Evolutionary conservation across 2,888 invertebrate genomes (phyloP).

Genomic region (Entomobrya proxima): DNA sequence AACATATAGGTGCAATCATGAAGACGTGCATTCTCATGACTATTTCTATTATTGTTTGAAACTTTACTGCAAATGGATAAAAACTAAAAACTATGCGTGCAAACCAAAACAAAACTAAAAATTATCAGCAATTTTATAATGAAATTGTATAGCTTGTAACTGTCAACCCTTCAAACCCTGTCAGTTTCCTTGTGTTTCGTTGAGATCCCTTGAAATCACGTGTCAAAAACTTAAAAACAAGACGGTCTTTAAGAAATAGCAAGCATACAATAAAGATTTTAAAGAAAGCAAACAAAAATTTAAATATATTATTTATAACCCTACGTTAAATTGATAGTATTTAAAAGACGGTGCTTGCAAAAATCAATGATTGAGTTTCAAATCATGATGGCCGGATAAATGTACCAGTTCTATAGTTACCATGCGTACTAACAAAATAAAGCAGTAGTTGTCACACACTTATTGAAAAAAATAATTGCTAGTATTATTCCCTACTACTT

Average conservation of each 20-base stretch:
- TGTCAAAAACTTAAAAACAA: slow-evolving; percentile 44
- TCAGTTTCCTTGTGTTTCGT: not conserved
- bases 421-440: not conserved
- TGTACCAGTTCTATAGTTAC: too few species aligned
- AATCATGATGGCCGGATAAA: too few species aligned
- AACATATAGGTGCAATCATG: not conserved
- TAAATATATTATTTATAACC: slow-evolving; percentile 5
- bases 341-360: too few species aligned
- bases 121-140: not conserved
- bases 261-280: not conserved
- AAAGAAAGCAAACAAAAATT: slow-evolving; percentile 1
- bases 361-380: too few species aligned
- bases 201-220: slow-evolving; percentile 35
- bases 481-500: slow-evolving; percentile 1
- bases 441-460: not conserved
- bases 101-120: not conserved
- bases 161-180: not conserved
- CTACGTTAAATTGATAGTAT: too few species aligned
- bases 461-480: not conserved
- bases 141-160: not conserved
- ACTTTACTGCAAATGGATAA: not conserved
- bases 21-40: not conserved
- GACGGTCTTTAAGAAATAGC: slow-evolving; percentile 38
- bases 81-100: not conserved
- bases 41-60: not conserved